Percentiles rank a stretch among this genome's conserved stretches.
Evolutionary conservation across 2,113 vertebrate genomes (phyloP).

Genomic region (Zeus faber): DNA sequence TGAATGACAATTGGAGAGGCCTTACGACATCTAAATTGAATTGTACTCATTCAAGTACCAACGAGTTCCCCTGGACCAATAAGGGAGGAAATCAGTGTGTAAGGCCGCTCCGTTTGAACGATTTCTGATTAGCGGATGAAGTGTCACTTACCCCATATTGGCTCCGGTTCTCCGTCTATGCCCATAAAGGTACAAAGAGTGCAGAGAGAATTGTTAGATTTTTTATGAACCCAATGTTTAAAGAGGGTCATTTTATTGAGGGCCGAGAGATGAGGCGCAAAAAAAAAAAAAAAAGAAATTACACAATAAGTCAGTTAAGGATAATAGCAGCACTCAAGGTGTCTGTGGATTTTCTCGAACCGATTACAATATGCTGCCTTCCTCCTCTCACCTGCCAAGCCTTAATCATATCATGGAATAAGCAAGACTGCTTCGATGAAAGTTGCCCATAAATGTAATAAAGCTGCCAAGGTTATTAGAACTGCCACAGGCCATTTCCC

Average conservation of each 20-base stretch:
- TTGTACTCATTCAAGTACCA: slow-evolving; percentile 25
- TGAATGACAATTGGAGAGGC: slow-evolving; percentile 32
- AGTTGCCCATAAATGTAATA: slow-evolving; percentile 64
- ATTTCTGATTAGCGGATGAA: slow-evolving; percentile 29
- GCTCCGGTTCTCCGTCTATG: too few species aligned
- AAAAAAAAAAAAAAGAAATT: too few species aligned
- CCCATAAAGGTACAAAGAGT: not conserved
- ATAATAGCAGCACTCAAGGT: slow-evolving; percentile 6
- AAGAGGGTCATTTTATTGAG: not conserved
- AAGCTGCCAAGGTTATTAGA: slow-evolving; percentile 66
- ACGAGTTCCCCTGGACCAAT: too few species aligned
- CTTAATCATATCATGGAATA: slow-evolving; percentile 61
- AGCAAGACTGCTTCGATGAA: slow-evolving; percentile 57
- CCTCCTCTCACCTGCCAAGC: slow-evolving; percentile 23
- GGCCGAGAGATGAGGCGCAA: not conserved
- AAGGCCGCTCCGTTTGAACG: not conserved
- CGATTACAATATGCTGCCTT: slow-evolving; percentile 25
- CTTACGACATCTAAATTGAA: slow-evolving; percentile 19
- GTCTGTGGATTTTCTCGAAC: slow-evolving; percentile 21
- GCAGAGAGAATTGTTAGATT: not conserved
- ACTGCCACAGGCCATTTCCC: slow-evolving; percentile 65
- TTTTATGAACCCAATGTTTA: slow-evolving; percentile 4
- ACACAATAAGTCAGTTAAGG: not conserved
- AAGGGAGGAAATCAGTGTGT: slow-evolving; percentile 10
- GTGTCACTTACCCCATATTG: slow-evolving; percentile 12